Evolutionary conservation across 2,797 vertebrate species (phyloP).

Genomic region (Ceryle rudis): DNA sequence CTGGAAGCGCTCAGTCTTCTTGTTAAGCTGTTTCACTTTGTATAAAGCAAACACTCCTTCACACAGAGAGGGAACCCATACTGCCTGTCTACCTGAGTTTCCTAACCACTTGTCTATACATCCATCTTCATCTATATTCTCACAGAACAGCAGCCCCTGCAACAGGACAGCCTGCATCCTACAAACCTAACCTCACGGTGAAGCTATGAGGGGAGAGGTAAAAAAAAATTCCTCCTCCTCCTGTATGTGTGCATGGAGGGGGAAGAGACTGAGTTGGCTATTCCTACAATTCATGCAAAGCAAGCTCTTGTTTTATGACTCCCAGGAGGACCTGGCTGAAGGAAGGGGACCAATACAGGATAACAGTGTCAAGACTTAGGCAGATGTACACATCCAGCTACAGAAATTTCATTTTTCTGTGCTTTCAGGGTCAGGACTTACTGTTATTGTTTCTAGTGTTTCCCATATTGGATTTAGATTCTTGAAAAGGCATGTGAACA

Average conservation of each 20-base stretch:
- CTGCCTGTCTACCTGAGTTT: not conserved
- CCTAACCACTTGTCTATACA: rapidly evolving
- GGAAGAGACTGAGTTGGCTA: not conserved
- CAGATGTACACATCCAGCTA: not conserved
- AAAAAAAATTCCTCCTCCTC: not conserved
- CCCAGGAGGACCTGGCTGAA: not conserved
- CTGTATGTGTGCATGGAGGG: not conserved
- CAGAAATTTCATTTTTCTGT: not conserved
- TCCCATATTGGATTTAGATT: not conserved
- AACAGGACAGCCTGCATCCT: not conserved
- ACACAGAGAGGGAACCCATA: not conserved
- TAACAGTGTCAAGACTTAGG: not conserved
- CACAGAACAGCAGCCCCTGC: not conserved
- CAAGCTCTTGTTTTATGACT: not conserved
- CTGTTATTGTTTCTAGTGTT: not conserved
- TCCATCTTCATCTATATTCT: not conserved
- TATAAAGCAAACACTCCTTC: not conserved
- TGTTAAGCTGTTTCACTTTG: conserved; percentile 4
- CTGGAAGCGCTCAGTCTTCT: not conserved
- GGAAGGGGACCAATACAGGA: not conserved
- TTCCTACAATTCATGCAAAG: not conserved
- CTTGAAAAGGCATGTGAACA: not conserved
- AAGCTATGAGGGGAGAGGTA: not conserved
- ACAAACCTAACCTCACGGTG: not conserved
- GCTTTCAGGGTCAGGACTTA: not conserved